Evolutionary conservation across 1,140 invertebrate species (phyloP).

Genomic region (Orchesella cincta): DNA sequence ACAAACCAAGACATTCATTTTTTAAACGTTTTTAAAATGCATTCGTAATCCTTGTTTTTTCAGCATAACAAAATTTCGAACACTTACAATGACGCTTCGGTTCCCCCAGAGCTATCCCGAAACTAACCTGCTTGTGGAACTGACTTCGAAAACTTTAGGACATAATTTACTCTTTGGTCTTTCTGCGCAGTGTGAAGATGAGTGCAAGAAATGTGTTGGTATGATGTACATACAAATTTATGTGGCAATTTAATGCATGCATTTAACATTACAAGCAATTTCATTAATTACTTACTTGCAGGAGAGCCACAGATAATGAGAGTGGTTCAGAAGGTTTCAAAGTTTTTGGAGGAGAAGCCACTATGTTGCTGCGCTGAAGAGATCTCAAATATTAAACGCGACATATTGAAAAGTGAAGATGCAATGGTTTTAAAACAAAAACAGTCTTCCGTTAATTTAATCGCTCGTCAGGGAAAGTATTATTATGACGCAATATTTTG

Average conservation of each 20-base stretch:
- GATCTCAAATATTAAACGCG: constrained; percentile 65
- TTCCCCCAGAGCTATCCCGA: constrained; percentile 67
- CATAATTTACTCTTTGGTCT: constrained; percentile 66
- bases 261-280: not conserved
- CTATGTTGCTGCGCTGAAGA: constrained; percentile 74
- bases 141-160: constrained; percentile 71
- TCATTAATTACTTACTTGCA: constrained; percentile 38
- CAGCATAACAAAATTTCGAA: constrained; percentile 65
- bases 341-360: constrained; percentile 72
- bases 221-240: constrained; percentile 52
- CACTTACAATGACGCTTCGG: constrained; percentile 67
- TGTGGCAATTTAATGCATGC: not conserved
- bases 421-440: constrained; percentile 71
- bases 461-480: constrained; percentile 64
- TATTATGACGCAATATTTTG: constrained; percentile 63
- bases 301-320: constrained; percentile 58
- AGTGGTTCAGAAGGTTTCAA: constrained; percentile 65
- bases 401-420: constrained; percentile 56
- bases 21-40: too few relatives aligned
- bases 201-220: constrained; percentile 65
- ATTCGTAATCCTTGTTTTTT: constrained; percentile 41
- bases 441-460: constrained; percentile 65
- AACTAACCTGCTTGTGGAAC: constrained; percentile 65
- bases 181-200: constrained; percentile 67
- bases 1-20: too few relatives aligned